Conservation (phyloP, 2,113 vertebrate genomes). For the Eulacestoma nigropectus region DNA sequence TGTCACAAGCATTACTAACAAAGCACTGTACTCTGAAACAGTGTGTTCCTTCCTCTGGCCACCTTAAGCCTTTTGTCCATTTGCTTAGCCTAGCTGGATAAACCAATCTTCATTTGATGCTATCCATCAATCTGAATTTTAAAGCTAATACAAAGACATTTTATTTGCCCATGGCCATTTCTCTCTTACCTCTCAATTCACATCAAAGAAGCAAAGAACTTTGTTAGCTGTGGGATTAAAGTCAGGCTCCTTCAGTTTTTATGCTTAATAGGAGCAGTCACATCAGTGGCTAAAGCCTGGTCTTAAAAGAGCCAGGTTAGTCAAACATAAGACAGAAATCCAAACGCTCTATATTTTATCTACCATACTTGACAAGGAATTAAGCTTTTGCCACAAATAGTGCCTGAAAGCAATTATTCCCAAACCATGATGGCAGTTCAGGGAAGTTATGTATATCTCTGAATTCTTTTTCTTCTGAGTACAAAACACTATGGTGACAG, state of each 20-base stretch:
- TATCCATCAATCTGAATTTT: neutral
- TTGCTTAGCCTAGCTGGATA: neutral
- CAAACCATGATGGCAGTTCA: neutral
- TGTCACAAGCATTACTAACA: neutral
- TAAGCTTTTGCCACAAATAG: neutral
- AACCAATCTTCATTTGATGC: neutral
- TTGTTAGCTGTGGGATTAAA: neutral
- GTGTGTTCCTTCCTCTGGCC: neutral
- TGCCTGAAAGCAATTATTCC: neutral
- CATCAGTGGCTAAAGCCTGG: neutral
- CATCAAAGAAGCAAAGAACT: accelerated
- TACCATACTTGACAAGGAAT: neutral
- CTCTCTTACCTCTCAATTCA: neutral
- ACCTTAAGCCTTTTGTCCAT: neutral
- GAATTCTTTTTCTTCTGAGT: accelerated
- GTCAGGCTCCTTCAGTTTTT: neutral
- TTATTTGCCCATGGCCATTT: neutral
- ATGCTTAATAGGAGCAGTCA: neutral
- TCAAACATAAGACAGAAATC: neutral
- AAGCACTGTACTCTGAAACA: neutral
- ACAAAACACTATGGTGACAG: neutral
- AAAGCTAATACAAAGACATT: neutral
- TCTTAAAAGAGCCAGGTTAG: neutral
- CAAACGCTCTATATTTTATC: neutral
- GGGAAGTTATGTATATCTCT: neutral